These are phyloP conservation scores for Macrochelys suwanniensis DNA, from an alignment of 2,797 vertebrate genomes.

Conservation along the genomic window DNA sequence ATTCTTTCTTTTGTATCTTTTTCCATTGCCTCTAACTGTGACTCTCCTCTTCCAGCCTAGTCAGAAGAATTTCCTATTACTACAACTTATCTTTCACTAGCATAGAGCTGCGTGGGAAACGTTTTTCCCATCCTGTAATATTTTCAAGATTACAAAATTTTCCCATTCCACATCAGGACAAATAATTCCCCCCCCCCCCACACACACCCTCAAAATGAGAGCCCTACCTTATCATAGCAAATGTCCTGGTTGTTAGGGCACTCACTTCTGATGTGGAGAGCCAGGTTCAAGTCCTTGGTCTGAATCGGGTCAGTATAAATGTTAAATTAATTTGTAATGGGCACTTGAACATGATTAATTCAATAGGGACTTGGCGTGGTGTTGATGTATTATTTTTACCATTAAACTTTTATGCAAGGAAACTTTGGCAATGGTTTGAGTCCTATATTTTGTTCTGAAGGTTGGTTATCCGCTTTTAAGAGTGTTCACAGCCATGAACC, in stretches of 20 bases:
- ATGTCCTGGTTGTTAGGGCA: neutral
- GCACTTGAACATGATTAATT: too few relatives aligned
- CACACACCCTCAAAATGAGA: too few relatives aligned
- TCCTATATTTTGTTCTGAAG: neutral
- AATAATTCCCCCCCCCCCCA: neutral
- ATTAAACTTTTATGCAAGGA: too few relatives aligned
- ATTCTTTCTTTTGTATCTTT: conserved; percentile 2
- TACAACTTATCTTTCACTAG: neutral
- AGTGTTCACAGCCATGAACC: neutral
- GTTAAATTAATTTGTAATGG: too few relatives aligned
- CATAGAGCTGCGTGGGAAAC: neutral
- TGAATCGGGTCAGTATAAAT: neutral
- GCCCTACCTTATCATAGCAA: neutral
- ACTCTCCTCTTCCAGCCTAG: neutral
- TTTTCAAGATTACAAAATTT: too few relatives aligned
- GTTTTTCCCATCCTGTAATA: too few relatives aligned
- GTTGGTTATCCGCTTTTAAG: neutral
- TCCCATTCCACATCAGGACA: neutral
- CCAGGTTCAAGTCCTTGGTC: neutral
- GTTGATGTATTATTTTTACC: too few relatives aligned
- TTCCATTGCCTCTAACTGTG: neutral
- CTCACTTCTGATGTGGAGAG: neutral
- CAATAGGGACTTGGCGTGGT: too few relatives aligned
- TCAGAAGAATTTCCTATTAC: neutral
- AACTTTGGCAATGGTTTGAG: neutral